phyloP scores from a whole-genome alignment of 2,797 vertebrate species.

The Eulemur mongoz region DNA sequence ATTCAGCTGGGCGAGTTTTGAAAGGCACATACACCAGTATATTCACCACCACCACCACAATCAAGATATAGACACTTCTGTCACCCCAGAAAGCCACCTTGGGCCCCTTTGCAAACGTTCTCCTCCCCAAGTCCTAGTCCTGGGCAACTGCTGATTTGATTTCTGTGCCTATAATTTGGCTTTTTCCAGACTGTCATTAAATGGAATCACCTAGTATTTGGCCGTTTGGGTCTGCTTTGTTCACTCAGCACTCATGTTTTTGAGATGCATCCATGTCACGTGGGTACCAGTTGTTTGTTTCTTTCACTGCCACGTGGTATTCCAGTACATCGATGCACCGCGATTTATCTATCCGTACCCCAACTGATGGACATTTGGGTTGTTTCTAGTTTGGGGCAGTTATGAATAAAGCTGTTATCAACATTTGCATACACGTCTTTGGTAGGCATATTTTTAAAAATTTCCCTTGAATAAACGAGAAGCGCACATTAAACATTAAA shows the following conservation, averaged over 20 bases:
- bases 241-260: neutral
- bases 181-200: neutral
- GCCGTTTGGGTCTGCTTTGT: neutral
- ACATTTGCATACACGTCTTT: neutral
- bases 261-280: neutral
- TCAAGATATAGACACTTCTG: neutral
- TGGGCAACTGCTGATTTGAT: neutral
- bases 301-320: neutral
- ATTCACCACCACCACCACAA: no score
- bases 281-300: neutral
- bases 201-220: neutral
- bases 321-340: neutral
- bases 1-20: neutral
- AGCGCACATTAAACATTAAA: neutral
- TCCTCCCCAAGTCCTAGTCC: fast-evolving
- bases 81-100: neutral
- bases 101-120: neutral
- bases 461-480: neutral
- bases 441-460: neutral
- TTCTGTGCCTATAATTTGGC: neutral
- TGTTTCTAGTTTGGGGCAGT: neutral
- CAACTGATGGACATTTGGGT: neutral
- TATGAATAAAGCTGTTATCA: neutral
- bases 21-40: neutral
- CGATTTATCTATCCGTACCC: neutral